A percentile compares a stretch with the other conserved stretches of the same genome.
Conservation (phyloP, 2,797 vertebrate genomes). For the Clarias pachynema region DNA sequence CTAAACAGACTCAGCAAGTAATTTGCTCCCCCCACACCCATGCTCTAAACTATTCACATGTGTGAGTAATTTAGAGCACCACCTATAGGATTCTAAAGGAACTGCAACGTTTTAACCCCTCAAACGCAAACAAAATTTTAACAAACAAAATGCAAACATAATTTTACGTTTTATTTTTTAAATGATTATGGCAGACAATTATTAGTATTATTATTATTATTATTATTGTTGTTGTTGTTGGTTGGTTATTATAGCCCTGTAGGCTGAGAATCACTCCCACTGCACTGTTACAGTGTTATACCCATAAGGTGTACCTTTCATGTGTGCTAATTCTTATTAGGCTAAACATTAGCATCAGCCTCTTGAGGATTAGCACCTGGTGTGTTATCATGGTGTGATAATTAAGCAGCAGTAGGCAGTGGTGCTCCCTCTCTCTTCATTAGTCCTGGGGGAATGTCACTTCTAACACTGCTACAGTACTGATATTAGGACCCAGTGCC, state of each 20-base stretch:
- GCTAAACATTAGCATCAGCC: slow-evolving; percentile 4
- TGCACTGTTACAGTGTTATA: neutral
- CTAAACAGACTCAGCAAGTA: too few species aligned
- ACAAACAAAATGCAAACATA: too few species aligned
- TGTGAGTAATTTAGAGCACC: too few species aligned
- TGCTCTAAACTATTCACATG: too few species aligned
- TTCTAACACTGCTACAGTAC: neutral
- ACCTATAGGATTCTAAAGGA: too few species aligned
- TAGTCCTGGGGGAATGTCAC: neutral
- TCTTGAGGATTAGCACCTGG: neutral
- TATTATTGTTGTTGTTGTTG: too few species aligned
- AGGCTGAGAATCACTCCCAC: neutral
- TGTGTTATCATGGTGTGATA: slow-evolving; percentile 69
- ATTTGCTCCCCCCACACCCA: too few species aligned
- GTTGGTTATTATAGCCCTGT: neutral
- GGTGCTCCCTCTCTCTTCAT: neutral
- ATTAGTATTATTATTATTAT: too few species aligned
- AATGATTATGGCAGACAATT: too few species aligned
- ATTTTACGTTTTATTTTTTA: too few species aligned
- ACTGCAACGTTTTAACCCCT: too few species aligned
- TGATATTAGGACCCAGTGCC: slow-evolving; percentile 61
- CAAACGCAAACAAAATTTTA: too few species aligned
- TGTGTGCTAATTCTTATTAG: neutral
- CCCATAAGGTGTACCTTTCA: neutral
- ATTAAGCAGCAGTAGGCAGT: slow-evolving; percentile 71